These are phyloP conservation scores for Drosophila carrolli DNA, from an alignment of 1,140 invertebrate species.

Conservation along the genomic window DNA sequence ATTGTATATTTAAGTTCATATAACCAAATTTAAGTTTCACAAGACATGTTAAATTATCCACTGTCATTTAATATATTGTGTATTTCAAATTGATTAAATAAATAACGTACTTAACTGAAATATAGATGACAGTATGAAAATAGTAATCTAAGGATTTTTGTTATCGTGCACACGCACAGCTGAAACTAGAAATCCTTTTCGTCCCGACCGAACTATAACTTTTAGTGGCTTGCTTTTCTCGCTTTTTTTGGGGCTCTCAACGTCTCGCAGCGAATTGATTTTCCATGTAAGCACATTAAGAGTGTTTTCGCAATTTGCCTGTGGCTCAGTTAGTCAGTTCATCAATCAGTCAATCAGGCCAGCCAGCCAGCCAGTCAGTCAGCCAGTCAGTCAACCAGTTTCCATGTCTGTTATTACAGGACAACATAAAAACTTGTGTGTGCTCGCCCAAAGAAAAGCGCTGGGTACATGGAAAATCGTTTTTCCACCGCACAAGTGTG, in stretches of 20 bases:
- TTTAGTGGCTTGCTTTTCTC: slow-evolving; percentile 21
- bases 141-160: background rate
- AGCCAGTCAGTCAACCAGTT: slow-evolving; percentile 29
- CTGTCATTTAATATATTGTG: no score
- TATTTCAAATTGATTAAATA: no score
- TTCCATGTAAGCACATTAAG: slow-evolving; percentile 75
- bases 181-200: background rate
- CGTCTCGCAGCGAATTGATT: slow-evolving; percentile 61
- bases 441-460: slow-evolving; percentile 17
- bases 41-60: no score
- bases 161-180: background rate
- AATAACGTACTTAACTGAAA: no score
- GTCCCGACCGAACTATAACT: slow-evolving; percentile 10
- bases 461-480: slow-evolving; percentile 69
- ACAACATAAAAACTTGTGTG: slow-evolving; percentile 51
- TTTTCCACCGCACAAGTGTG: slow-evolving; percentile 23
- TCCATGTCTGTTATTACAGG: slow-evolving; percentile 67
- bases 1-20: no score
- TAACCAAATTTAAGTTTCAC: no score
- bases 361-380: background rate
- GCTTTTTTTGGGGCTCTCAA: slow-evolving; percentile 5
- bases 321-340: slow-evolving; percentile 39
- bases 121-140: no score
- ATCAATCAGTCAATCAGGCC: slow-evolving; percentile 47
- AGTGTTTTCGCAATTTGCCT: slow-evolving; percentile 46